Base-by-base conservation (phyloP, 2,113 vertebrate species). In the Rhodinocichla rosea region DNA sequence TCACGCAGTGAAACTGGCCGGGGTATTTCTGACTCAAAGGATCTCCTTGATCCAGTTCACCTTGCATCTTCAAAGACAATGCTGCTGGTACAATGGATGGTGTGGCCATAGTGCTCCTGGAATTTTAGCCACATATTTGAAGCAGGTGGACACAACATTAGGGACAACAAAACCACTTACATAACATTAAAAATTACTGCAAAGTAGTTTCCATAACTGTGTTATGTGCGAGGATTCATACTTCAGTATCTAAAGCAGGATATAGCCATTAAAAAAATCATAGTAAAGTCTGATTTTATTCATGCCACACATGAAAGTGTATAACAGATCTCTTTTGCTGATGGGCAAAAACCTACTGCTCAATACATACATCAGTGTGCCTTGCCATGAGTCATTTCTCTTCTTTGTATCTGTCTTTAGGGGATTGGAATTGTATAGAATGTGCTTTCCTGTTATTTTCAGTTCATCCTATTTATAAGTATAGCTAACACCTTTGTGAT, bases 1-100 rank as follows among this genome's bases (percentile, higher is more conserved):
- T 23, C 37, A 69, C 0, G 0, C 15, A 32, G 33, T 39, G 23
- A 91, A 89, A 83, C 14, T 52, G 7, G 3, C 44, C 0, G 0
- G 17, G 15, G 21, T 67, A 9, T 44, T 78, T 75, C 67, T 57
- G 23, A 39, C 23, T 19, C 55, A 39, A 73, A 87, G 14, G 4
- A 78, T 59, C 42, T 50, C 17, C 27, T 83, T 80, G 21, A n/a
- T 87, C 28, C 26, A 15, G 4, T 32, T 74, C 50, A 63, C 47
- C 30, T 63, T 63, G 28, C 12, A 24, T 50, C 10, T 84, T 33
- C 37, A 27, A n/a, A 65, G n/a, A 12, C 20, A 35, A 60, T 2
- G 3, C 4, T 26, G n/a, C 12, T 65, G 15, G 22, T 39, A 32
- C 6, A 52, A 21, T 1, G 10, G 20, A 28, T 2, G 0, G 4